A percentile compares a stretch with the other conserved stretches of the same genome.
Conservation (phyloP, 1,140 invertebrate genomes). For the Orussus abietinus region DNA sequence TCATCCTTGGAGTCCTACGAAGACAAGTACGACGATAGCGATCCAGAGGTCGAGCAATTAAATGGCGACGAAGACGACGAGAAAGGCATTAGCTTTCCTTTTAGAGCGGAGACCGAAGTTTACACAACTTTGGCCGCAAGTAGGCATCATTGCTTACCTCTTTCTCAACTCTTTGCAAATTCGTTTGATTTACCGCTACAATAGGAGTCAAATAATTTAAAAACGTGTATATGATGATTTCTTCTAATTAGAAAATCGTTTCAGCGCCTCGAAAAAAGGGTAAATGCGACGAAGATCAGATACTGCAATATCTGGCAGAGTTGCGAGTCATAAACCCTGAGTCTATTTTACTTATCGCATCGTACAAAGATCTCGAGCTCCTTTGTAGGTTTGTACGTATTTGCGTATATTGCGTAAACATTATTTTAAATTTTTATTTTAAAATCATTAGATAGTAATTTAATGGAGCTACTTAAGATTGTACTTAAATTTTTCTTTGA, state of each 20-base stretch:
- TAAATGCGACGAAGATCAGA: conserved; percentile 29
- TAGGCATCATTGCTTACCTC: background rate
- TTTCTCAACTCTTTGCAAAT: too few relatives aligned
- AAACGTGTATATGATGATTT: background rate
- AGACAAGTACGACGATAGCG: conserved; percentile 2
- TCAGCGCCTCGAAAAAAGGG: conserved; percentile 1
- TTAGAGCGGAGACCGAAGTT: conserved; percentile 1
- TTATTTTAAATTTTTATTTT: conserved; percentile 1
- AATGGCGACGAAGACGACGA: background rate
- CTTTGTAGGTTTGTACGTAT: conserved; percentile 18
- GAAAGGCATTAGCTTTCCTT: conserved; percentile 6
- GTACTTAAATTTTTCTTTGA: background rate
- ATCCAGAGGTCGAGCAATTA: conserved; percentile 1
- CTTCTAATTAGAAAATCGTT: background rate
- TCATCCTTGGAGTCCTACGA: conserved; percentile 1
- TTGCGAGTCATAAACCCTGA: conserved; percentile 37
- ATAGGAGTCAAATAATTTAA: background rate
- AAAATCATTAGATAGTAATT: background rate
- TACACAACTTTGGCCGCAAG: conserved; percentile 2
- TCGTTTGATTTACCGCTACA: too few relatives aligned
- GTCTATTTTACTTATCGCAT: conserved; percentile 18
- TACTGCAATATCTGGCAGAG: conserved; percentile 32
- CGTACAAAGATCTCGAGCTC: conserved; percentile 24
- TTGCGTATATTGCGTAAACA: conserved; percentile 12
- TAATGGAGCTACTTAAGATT: background rate